Base-by-base conservation (phyloP, 2,888 invertebrate species). In the Volucella zonaria region DNA sequence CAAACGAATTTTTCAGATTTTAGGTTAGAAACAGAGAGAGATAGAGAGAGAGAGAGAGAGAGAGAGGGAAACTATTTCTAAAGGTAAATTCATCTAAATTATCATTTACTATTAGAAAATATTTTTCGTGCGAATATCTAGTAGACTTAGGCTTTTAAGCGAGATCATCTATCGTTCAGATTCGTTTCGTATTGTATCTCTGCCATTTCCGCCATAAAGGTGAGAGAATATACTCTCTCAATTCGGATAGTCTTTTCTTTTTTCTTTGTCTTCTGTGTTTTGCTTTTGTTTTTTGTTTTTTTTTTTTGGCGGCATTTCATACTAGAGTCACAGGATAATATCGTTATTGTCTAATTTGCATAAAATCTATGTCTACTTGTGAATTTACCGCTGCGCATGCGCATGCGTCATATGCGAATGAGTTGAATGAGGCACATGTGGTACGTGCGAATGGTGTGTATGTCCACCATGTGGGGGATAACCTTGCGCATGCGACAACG, bases 381-480 rank as follows among this genome's bases (percentile, higher is more conserved):
- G 31, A 59, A 73, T 93, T 95, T 96, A 96, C 94, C 96, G 96
- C 93, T 96, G 96, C 89, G 95, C 94, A 92, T 96, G 96, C 89
- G 95, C 94, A 90, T 94, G 94, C 87, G 94, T 93, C 94, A 95
- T 94, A 90, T 95, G 95, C 74, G 91, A 91, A 88, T 91, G 91
- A 73, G 91, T 90, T 86, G 95, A 94, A 91, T 95, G 94, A 79
- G 93, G 92, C 85, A 91, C 91, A 90, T 95, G 95, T 61, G 95
- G 94, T 92, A 95, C 95, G 91, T 95, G 95, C 83, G 95, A 94
- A 90, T 95, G 95, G 87, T 92, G 92, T 78, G 90, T 88, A 87
- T 92, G 92, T 47, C 92, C 92, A 76, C 92, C 91, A 82, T 91
- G 91, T 86, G 91, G 89, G 87, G 90, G 88, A 89, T 92, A 91